Evolutionary conservation across 2,113 vertebrate species (phyloP).

Genomic region (Lophotis ruficrista): DNA sequence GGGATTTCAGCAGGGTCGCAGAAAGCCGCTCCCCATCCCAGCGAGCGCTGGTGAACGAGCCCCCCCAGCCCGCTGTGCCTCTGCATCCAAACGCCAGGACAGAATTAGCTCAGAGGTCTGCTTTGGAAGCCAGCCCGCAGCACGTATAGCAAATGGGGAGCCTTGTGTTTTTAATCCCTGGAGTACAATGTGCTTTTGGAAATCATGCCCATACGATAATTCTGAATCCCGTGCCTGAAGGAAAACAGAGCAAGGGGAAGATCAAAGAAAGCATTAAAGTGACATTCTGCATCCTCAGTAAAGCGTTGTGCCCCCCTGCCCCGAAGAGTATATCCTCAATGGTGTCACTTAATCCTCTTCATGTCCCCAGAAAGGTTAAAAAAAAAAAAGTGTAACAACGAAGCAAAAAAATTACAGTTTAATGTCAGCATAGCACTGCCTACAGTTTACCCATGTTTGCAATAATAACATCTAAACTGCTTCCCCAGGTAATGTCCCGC

Average conservation of each 20-base stretch:
- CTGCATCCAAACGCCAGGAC: neutral
- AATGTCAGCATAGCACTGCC: rapidly evolving
- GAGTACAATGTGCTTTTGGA: neutral
- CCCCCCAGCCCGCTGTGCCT: neutral
- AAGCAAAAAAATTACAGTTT: neutral
- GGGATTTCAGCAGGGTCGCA: neutral
- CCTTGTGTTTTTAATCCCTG: neutral
- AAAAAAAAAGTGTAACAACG: neutral
- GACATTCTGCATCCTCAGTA: neutral
- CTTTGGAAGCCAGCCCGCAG: neutral
- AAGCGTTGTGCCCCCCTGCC: rapidly evolving
- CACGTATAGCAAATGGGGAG: neutral
- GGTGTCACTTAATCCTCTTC: neutral
- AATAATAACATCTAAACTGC: rapidly evolving
- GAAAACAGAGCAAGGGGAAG: neutral
- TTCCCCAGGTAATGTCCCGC: rapidly evolving
- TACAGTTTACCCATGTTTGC: rapidly evolving
- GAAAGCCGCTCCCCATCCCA: neutral
- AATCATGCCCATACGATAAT: neutral
- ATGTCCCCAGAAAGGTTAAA: neutral
- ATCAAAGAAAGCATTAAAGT: neutral
- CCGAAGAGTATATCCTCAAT: neutral
- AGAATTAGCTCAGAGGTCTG: neutral
- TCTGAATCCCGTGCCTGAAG: neutral
- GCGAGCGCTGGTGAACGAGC: neutral